phyloP scores from a whole-genome alignment of 2,888 invertebrate species.

The Rhogogaster chlorosoma region DNA sequence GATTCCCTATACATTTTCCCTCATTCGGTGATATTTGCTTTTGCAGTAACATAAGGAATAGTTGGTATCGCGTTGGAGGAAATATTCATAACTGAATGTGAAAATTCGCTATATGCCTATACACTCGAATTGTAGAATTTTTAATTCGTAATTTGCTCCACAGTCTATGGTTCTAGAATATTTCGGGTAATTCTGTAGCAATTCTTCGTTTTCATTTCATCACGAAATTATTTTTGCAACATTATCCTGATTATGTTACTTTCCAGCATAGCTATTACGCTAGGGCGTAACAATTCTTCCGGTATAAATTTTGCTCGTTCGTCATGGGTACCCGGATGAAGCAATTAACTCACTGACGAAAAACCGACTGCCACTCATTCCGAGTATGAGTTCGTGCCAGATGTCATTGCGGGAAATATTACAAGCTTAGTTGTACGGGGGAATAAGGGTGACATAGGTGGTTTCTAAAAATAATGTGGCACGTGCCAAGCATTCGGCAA shows the following conservation, averaged over 20 bases:
- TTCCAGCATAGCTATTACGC: neutral
- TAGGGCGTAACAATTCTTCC: neutral
- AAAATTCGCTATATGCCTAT: too few relatives aligned
- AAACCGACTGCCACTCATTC: conserved; percentile 21
- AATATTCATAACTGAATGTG: too few relatives aligned
- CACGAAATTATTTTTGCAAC: neutral
- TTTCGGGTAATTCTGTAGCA: too few relatives aligned
- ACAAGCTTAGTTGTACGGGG: neutral
- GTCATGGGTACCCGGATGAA: conserved; percentile 12
- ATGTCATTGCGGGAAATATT: conserved; percentile 44
- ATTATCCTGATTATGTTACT: neutral
- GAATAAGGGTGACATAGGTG: neutral
- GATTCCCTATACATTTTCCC: too few relatives aligned
- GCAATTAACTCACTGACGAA: conserved; percentile 27
- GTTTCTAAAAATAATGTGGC: conserved; percentile 28
- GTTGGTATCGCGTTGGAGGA: too few relatives aligned
- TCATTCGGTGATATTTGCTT: too few relatives aligned
- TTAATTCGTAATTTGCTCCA: too few relatives aligned
- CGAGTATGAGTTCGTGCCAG: conserved; percentile 28
- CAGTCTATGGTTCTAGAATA: too few relatives aligned
- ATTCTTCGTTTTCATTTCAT: neutral
- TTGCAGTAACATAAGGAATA: too few relatives aligned
- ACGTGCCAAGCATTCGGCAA: conserved; percentile 35
- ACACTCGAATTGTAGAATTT: too few relatives aligned
- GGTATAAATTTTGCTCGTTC: conserved; percentile 8